These are phyloP conservation scores for Philaethria dido DNA, from an alignment of 2,888 invertebrate species.

Conservation along the genomic window DNA sequence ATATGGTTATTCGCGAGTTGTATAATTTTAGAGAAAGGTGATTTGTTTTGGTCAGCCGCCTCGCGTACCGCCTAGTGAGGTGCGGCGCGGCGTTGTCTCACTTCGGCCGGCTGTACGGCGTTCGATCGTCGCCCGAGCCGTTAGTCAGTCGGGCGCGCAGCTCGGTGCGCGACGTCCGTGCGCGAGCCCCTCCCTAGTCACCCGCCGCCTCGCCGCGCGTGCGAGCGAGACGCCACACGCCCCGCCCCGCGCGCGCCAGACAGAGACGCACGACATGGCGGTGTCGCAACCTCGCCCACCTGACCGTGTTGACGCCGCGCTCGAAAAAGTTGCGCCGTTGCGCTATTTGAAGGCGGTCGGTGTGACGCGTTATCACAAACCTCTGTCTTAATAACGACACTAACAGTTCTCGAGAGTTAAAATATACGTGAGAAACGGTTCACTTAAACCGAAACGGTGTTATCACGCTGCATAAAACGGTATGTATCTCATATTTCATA, in stretches of 20 bases:
- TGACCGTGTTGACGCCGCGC: slow-evolving; percentile 84
- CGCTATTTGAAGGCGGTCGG: slow-evolving; percentile 83
- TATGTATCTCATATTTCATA: slow-evolving; percentile 60
- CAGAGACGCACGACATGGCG: slow-evolving; percentile 65
- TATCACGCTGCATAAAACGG: slow-evolving; percentile 53
- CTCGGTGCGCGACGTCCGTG: slow-evolving; percentile 82
- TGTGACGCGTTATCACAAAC: slow-evolving; percentile 73
- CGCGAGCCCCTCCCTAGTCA: too few species aligned
- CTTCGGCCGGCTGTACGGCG: slow-evolving; percentile 44
- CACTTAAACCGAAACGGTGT: slow-evolving; percentile 51
- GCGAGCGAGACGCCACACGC: slow-evolving; percentile 65
- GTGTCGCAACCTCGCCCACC: slow-evolving; percentile 84
- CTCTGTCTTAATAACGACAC: slow-evolving; percentile 54
- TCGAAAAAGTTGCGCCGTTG: slow-evolving; percentile 84
- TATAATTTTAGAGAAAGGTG: slow-evolving; percentile 83
- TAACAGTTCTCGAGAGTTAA: slow-evolving; percentile 58
- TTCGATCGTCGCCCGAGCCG: slow-evolving; percentile 51
- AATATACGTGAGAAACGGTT: slow-evolving; percentile 52
- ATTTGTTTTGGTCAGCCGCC: slow-evolving; percentile 82
- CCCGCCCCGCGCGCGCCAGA: slow-evolving; percentile 49
- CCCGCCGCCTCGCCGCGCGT: slow-evolving; percentile 66
- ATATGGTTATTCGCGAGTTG: slow-evolving; percentile 63
- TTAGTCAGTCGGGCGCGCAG: slow-evolving; percentile 82
- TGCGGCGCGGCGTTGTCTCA: slow-evolving; percentile 75
- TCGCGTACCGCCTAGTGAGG: slow-evolving; percentile 61